These are phyloP conservation scores for Epirrita christyi DNA, from an alignment of 2,888 invertebrate species.

Conservation along the genomic window DNA sequence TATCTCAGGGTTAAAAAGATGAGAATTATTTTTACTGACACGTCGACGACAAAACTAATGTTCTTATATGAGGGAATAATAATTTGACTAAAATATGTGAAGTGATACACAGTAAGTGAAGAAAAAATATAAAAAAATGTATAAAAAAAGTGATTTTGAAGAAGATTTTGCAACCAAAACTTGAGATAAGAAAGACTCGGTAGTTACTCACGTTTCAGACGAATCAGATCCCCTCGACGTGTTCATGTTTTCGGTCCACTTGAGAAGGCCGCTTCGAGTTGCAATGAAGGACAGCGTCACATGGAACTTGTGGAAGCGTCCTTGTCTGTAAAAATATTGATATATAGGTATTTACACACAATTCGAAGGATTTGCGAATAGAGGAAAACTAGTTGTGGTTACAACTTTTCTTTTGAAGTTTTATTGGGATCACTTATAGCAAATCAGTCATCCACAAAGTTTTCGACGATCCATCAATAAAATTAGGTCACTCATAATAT, in stretches of 20 bases:
- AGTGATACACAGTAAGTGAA: too few species aligned
- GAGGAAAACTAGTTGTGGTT: too few species aligned
- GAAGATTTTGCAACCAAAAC: neutral
- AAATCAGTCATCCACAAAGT: neutral
- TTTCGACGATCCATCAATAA: neutral
- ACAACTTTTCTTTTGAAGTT: neutral
- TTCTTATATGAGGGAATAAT: too few species aligned
- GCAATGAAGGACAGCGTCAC: conserved; percentile 94
- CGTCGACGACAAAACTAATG: too few species aligned
- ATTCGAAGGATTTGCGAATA: neutral
- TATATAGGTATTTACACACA: conserved; percentile 33
- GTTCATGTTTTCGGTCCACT: conserved; percentile 92
- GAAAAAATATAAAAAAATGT: too few species aligned
- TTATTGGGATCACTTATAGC: neutral
- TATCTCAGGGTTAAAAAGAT: neutral
- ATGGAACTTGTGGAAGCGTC: conserved; percentile 92
- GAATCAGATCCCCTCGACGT: conserved; percentile 78
- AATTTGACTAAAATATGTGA: too few species aligned
- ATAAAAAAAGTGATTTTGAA: too few species aligned
- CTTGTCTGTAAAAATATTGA: conserved; percentile 89
- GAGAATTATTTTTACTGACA: neutral
- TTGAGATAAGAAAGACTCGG: neutral
- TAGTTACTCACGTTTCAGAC: conserved; percentile 87
- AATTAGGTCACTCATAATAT: too few species aligned
- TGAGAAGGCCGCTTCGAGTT: conserved; percentile 94